Base-by-base conservation (phyloP, 2,113 vertebrate species). In the Empidonax traillii region DNA sequence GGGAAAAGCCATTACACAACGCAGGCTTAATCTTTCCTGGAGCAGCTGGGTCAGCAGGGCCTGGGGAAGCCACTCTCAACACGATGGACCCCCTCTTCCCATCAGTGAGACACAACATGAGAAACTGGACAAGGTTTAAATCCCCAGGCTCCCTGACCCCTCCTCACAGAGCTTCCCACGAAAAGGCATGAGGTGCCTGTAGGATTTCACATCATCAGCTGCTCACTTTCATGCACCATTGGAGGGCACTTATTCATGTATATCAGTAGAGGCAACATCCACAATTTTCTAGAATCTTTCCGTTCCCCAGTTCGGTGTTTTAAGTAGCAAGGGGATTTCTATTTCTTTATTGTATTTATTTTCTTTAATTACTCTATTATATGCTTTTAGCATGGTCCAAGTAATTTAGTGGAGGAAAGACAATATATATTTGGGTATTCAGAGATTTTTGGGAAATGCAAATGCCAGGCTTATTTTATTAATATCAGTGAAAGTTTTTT, bases 101-200 rank as follows among this genome's bases (percentile, higher is more conserved):
- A 35, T 12, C 0, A 0, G 6, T 1, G 2, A 74, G 13, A 85
- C 15, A 44, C n/a, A 49, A 44, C 62, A 53, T 30, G 78, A 77
- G 96, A 89, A 89, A 84, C 43, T 18, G 44, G 12, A 58, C 31
- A 61, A 14, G 22, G 23, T 6, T 35, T 4, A 58, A 90, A 59
- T 62, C 85, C 63, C 63, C 71, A 84, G 90, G 88, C 63, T 86
- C 63, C 75, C 72, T 51, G 75, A 77, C 28, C 41, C 63, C 21
- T 92, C 55, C 59, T 53, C 68, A 47, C 9, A 56, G 35, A 81
- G 10, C 56, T 77, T 81, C 78, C 61, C 90, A 80, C 2, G 0
- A 37, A 71, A 91, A 83, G 51, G 28, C 49, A 43, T 0, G 2
- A 93, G 35, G 43, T 46, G 51, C 47, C 59, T 67, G 22, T 11